phyloP scores from a whole-genome alignment of 2,113 vertebrate genomes.

The Sorex fumeus region DNA sequence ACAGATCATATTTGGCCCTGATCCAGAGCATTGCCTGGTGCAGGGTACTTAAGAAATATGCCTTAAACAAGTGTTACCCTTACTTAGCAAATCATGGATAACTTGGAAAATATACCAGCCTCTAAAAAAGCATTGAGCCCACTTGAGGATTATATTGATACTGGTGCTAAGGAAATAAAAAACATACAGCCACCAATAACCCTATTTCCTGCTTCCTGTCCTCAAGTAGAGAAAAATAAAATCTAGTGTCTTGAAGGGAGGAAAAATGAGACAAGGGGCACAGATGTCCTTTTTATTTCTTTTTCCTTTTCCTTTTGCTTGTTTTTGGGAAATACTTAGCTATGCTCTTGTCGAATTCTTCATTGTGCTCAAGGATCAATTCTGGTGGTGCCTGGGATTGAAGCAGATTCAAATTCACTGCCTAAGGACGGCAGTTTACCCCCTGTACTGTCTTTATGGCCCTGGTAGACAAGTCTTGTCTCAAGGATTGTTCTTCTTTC shows the following conservation, averaged over 20 bases:
- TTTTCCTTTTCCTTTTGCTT: too few relatives aligned
- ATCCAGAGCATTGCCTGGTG: background rate
- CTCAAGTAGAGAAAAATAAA: background rate
- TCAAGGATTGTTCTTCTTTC: background rate
- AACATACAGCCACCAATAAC: background rate
- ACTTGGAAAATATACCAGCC: background rate
- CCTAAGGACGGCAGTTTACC: too few relatives aligned
- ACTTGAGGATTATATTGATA: background rate
- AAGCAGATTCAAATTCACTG: too few relatives aligned
- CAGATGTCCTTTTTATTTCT: too few relatives aligned
- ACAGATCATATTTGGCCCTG: background rate
- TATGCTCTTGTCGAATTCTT: too few relatives aligned
- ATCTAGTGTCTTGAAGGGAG: background rate
- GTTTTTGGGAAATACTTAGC: too few relatives aligned
- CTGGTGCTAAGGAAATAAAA: background rate
- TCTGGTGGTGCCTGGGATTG: too few relatives aligned
- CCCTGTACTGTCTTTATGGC: too few relatives aligned
- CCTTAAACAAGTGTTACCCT: constrained; percentile 7
- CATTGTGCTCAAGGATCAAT: too few relatives aligned
- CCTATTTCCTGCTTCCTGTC: background rate
- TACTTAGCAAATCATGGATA: background rate
- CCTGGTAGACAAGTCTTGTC: background rate
- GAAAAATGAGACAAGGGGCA: background rate
- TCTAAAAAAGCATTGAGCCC: background rate
- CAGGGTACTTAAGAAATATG: background rate